phyloP scores from a whole-genome alignment of 2,888 invertebrate species.

The Euplagia quadripunctaria region DNA sequence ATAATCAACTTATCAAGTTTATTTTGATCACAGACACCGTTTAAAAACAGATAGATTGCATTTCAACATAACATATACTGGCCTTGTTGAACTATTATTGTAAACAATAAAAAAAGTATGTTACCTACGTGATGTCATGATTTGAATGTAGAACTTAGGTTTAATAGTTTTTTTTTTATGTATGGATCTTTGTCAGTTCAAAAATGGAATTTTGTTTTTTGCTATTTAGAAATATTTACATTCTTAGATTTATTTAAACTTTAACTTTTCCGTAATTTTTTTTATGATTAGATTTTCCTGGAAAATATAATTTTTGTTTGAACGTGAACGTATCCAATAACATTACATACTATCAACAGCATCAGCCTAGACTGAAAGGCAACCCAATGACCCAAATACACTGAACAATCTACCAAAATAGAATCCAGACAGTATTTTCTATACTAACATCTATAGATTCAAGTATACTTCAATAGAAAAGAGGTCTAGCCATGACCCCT shows the following conservation, averaged over 20 bases:
- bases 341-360: neutral
- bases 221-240: neutral
- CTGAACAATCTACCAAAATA: constrained; percentile 1
- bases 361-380: neutral
- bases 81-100: neutral
- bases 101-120: neutral
- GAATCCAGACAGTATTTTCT: constrained; percentile 12
- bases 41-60: neutral
- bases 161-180: neutral
- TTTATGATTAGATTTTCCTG: neutral
- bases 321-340: neutral
- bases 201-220: neutral
- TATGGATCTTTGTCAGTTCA: neutral
- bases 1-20: constrained; percentile 8
- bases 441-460: constrained; percentile 4
- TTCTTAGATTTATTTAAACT: no score
- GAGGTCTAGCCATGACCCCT: constrained; percentile 35
- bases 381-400: constrained; percentile 6
- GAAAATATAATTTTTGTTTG: neutral
- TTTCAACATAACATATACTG: constrained; percentile 20
- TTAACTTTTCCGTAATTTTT: no score
- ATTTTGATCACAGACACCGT: constrained; percentile 3
- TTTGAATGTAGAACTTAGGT: constrained; percentile 2
- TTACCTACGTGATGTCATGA: neutral
- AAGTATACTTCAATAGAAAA: constrained; percentile 31